Evolutionary conservation across 1,140 invertebrate genomes (phyloP).

Genomic region (Rhopalosiphum maidis): DNA sequence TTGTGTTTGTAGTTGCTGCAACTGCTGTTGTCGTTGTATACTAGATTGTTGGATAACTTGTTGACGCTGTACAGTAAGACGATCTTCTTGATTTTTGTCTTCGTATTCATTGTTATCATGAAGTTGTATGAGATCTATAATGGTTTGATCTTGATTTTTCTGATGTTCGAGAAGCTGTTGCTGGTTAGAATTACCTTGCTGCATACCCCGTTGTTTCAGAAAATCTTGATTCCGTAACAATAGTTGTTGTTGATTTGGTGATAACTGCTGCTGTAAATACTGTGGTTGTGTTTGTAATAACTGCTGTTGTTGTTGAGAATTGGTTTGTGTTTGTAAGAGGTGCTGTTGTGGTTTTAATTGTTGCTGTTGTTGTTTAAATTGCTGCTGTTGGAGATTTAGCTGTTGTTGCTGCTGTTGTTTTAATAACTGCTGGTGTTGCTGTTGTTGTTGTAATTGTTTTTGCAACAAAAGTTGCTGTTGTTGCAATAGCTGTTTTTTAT

Average conservation of each 20-base stretch:
- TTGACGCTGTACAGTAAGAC: background rate
- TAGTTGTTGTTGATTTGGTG: background rate
- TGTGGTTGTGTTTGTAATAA: slow-evolving; percentile 13
- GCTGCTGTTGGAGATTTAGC: background rate
- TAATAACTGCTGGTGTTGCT: background rate
- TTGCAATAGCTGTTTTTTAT: slow-evolving; percentile 10
- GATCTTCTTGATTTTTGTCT: background rate
- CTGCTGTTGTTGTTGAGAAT: background rate
- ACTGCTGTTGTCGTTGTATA: background rate
- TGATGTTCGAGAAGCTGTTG: background rate
- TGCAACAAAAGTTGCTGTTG: slow-evolving; percentile 8
- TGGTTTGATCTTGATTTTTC: slow-evolving; percentile 1
- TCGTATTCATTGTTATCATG: background rate
- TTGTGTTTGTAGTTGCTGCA: slow-evolving; percentile 10
- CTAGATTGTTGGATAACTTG: background rate
- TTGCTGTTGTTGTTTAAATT: background rate
- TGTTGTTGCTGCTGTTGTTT: background rate
- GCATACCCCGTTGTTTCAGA: background rate
- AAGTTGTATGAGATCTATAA: background rate
- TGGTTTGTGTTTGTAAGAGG: background rate
- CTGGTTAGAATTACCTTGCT: slow-evolving; percentile 1
- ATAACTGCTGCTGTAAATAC: background rate
- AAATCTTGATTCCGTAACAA: background rate
- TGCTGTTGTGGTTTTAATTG: background rate
- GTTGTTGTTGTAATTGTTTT: slow-evolving; percentile 34